A percentile compares a stretch with the other conserved stretches of the same genome.
Conservation (phyloP, 2,888 invertebrate genomes). For the Villa cingulata region DNA sequence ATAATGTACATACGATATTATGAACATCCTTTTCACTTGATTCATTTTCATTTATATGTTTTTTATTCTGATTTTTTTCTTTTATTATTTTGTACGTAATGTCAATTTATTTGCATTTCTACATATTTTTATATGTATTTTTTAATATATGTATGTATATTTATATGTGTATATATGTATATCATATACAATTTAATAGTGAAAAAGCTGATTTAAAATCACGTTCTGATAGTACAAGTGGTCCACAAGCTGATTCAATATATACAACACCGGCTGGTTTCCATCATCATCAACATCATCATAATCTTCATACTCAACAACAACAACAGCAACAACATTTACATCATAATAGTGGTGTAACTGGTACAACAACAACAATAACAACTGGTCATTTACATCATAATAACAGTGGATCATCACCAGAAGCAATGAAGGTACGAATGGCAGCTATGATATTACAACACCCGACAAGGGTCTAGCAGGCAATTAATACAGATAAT, state of each 20-base stretch:
- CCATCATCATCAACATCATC: conserved; percentile 23
- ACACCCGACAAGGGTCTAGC: conserved; percentile 69
- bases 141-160: too few relatives aligned
- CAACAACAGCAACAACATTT: too few relatives aligned
- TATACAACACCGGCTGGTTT: conserved; percentile 46
- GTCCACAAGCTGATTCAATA: conserved; percentile 61
- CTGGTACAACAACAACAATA: too few relatives aligned
- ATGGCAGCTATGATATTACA: conserved; percentile 80
- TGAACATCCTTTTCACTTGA: too few relatives aligned
- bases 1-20: too few relatives aligned
- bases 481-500: conserved; percentile 33
- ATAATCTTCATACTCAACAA: conserved; percentile 22
- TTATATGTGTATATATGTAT: not conserved
- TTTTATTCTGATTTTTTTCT: too few relatives aligned
- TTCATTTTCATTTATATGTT: too few relatives aligned
- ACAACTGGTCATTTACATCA: conserved; percentile 24
- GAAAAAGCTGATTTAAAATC: conserved; percentile 38
- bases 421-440: conserved; percentile 77
- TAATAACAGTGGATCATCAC: conserved; percentile 40
- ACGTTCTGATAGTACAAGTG: conserved; percentile 38
- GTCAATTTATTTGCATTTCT: too few relatives aligned
- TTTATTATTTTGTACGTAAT: too few relatives aligned
- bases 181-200: conserved; percentile 17
- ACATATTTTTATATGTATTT: too few relatives aligned
- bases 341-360: conserved; percentile 28